Evolutionary conservation across 2,797 vertebrate species (phyloP), one percentile per base, ranked within the genome.

Genomic region (Crocodylus rhombifer): DNA sequence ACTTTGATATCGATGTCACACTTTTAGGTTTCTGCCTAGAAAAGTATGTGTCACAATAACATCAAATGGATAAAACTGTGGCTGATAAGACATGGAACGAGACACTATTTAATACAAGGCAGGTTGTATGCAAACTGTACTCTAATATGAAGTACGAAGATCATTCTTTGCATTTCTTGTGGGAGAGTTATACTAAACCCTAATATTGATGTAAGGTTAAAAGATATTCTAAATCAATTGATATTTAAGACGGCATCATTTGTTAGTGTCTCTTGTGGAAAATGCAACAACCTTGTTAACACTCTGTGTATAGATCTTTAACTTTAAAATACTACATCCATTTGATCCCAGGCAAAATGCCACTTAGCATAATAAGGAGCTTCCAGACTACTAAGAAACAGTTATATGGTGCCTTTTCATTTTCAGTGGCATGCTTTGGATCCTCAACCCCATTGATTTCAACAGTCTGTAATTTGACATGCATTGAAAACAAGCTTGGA

Each of bases 141-240:
- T 77, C 25, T 3, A 62, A 82, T 0, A 81, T 12, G 80, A 74
- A 69, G 33, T 64, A 63, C 20, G 51, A 80, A 87, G 76, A 86
- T 80, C 74, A 62, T 61, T 73, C 79, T 20, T 58, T 74, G 83
- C 93, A 90, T 78, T 90, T 87, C 87, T 92, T 94, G 86, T 73
- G 92, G 83, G 90, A 95, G 91, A 92, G 67, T 74, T 56, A 83
- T 26, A 61, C 84, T 83, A 90, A 97, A 89, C 71, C 82, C 90
- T 84, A 65, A 77, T 96, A 97, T 96, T 95, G 96, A 98, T 20
- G 62, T 58, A 55, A 93, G 93, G 93, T 95, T 96, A 97, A 97
- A 95, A 87, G 91, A 96, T 88, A 95, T 65, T 95, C 82, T 56
- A 92, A 96, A 97, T 97, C 95, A 96, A 97, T 97, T 94, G 92